Evolutionary conservation across 2,888 invertebrate genomes (phyloP).

Genomic region (Aphrophora alni): DNA sequence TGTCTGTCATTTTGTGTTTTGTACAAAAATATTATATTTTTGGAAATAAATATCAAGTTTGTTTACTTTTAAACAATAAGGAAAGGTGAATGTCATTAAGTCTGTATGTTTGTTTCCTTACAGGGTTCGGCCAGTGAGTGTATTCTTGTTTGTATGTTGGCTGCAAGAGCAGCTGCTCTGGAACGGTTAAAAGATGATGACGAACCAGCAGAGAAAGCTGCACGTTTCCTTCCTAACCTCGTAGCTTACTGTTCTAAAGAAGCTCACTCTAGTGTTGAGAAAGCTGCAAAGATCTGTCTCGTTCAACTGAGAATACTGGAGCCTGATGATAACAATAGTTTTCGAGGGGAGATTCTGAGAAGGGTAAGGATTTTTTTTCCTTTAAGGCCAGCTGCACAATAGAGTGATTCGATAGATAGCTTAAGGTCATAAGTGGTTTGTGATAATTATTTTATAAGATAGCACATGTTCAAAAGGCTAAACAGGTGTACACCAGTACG

Average conservation of each 20-base stretch:
- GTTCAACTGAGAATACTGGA: conserved; percentile 75
- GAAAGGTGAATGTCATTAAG: too few relatives aligned
- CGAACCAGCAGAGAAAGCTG: conserved; percentile 58
- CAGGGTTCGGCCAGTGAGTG: conserved; percentile 83
- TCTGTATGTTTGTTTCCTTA: too few relatives aligned
- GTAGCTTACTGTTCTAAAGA: conserved; percentile 78
- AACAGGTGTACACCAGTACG: too few relatives aligned
- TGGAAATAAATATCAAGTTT: too few relatives aligned
- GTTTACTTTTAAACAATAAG: too few relatives aligned
- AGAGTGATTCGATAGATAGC: too few relatives aligned
- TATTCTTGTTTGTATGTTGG: conserved; percentile 76
- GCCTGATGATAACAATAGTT: conserved; percentile 70
- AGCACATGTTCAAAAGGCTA: too few relatives aligned
- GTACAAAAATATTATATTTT: too few relatives aligned
- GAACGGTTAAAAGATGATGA: conserved; percentile 66
- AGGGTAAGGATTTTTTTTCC: conserved; percentile 57
- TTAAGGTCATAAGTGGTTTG: too few relatives aligned
- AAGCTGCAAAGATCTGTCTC: conserved; percentile 78
- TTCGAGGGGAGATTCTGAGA: conserved; percentile 68
- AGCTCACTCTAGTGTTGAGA: conserved; percentile 79
- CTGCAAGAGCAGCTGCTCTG: conserved; percentile 76
- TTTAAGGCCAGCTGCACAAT: too few relatives aligned
- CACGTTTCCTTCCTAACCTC: conserved; percentile 74
- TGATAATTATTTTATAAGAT: too few relatives aligned
- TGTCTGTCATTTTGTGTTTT: too few relatives aligned